Evolutionary conservation across 2,797 vertebrate species (phyloP), one percentile per base, ranked within the genome.

Genomic region (Chaetophractus vellerosus): DNA sequence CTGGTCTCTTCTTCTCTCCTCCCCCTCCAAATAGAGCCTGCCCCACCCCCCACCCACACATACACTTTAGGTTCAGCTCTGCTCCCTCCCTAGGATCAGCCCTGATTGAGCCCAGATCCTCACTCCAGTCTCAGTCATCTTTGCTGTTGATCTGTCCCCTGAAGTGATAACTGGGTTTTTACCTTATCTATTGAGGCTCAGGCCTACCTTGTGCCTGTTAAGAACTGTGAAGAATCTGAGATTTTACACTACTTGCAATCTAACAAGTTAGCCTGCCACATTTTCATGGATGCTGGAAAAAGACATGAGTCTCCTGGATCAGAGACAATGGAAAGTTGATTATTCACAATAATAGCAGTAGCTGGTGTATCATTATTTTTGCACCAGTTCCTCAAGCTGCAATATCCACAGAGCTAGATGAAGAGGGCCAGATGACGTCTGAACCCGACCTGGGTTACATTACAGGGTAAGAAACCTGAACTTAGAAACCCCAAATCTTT

Each of bases 401-500:
- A 63, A 0, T 19, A 61, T 41, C 68, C 84, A 68, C 2, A 81
- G 15, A 81, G 36, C 55, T 74, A 63, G 38, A 71, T n/a, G 36
- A 85, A 72, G 48, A 41, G 4, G 63, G 23, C 52, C 61, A 61
- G 69, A 52, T 21, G 64, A 23, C 28, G 78, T 57, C 74, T 33
- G 28, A 26, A 24, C 11, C 52, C 15, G 21, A 15, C 9, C 6
- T 41, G 10, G 66, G 14, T 36, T 87, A 24, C 76, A 21, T 55
- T 78, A 71, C 5, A 48, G 50, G 57, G 57, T 9, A 69, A 82
- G 28, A 86, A 61, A 11, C 33, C 89, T 69, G 74, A 90, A 75
- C n/a, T 91, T 80, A 64, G 26, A 38, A 87, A 93, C 80, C 33
- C 21, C 4, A 95, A 63, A 72, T 91, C 21, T 50, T 84, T 59